Evolutionary conservation across 2,113 vertebrate species (phyloP), one percentile per base, ranked within the genome.

Genomic region (Notothenia rossii): DNA sequence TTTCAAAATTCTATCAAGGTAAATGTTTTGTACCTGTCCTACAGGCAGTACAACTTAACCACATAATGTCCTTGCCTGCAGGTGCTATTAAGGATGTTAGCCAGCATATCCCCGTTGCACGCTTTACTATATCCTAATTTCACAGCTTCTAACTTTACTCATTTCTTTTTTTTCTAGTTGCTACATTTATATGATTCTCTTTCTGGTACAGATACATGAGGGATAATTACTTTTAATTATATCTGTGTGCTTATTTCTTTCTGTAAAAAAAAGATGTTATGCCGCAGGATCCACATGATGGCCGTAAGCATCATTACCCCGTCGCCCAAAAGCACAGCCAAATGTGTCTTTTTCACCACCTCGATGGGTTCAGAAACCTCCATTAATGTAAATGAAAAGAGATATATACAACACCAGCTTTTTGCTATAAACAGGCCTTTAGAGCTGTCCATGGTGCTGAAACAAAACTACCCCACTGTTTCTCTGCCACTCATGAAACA

Each of bases 381-480:
- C 22, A 79, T 81, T 81, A 74, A 75, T 85, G 70, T 79, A 75
- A 82, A 15, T 83, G 69, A 82, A 65, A 69, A 40, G 15, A 58
- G 46, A 72, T 40, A 70, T 45, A 76, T 59, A 66, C 25, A 72
- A 76, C 64, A n/a, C 4, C 20, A 69, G 66, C n/a, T 54, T 78
- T 60, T 66, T 66, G 22, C 43, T 7, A 9, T 63, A 49, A 18
- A 20, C 22, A 12, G 25, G 58, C 60, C 36, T 10, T 10, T 65
- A 56, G 74, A 86, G 79, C 84, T 89, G 72, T 89, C 85, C 72
- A 0, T 77, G 83, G 89, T 88, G 68, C 75, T 90, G 66, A 89
- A 17, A 25, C 15, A 65, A 9, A 12, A 7, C 13, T 7, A 5
- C 14, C 17, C 45, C 13, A 51, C 1, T 53, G 18, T 46, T 53